These are phyloP conservation scores for Raillietiella orientalis DNA, from an alignment of 2,888 invertebrate species.

Conservation along the genomic window DNA sequence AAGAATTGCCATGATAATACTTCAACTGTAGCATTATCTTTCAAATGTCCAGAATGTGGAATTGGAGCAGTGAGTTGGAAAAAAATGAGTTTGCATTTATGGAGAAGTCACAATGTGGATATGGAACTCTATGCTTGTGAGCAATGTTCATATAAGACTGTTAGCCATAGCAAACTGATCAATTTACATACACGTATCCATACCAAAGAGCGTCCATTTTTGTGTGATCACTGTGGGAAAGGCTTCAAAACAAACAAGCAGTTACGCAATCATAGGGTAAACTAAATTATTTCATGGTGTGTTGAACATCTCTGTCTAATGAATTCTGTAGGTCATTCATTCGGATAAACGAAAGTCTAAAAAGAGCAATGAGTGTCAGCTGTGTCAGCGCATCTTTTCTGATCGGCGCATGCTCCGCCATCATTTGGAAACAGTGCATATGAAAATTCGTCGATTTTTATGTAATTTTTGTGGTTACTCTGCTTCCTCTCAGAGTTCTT, in stretches of 20 bases:
- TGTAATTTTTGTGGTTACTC: slow-evolving; percentile 32
- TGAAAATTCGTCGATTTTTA: slow-evolving; percentile 26
- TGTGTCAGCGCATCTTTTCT: slow-evolving; percentile 23
- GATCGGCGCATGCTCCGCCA: slow-evolving; percentile 18
- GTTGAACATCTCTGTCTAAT: slow-evolving; percentile 1
- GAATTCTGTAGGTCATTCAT: slow-evolving; percentile 11
- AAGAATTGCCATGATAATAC: slow-evolving; percentile 24
- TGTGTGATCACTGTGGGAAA: slow-evolving; percentile 24
- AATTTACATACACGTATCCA: slow-evolving; percentile 44
- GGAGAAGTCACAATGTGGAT: slow-evolving; percentile 37
- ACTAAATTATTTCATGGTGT: slow-evolving; percentile 8
- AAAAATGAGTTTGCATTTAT: slow-evolving; percentile 37
- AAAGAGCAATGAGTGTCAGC: slow-evolving; percentile 24
- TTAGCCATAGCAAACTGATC: slow-evolving; percentile 27
- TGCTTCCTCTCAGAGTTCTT: slow-evolving; percentile 25
- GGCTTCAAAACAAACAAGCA: slow-evolving; percentile 46
- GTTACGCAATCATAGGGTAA: slow-evolving; percentile 34
- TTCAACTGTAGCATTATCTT: slow-evolving; percentile 11
- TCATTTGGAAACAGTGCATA: slow-evolving; percentile 27
- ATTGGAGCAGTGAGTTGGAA: slow-evolving; percentile 22
- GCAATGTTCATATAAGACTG: slow-evolving; percentile 33
- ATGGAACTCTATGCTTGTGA: slow-evolving; percentile 44
- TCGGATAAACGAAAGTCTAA: slow-evolving; percentile 16
- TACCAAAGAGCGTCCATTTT: slow-evolving; percentile 23
- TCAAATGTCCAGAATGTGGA: slow-evolving; percentile 31